A percentile compares a stretch with the other conserved stretches of the same genome.
These are phyloP conservation scores for Pseudomyrmex gracilis DNA, from an alignment of 1,140 invertebrate species.

Conservation along the genomic window DNA sequence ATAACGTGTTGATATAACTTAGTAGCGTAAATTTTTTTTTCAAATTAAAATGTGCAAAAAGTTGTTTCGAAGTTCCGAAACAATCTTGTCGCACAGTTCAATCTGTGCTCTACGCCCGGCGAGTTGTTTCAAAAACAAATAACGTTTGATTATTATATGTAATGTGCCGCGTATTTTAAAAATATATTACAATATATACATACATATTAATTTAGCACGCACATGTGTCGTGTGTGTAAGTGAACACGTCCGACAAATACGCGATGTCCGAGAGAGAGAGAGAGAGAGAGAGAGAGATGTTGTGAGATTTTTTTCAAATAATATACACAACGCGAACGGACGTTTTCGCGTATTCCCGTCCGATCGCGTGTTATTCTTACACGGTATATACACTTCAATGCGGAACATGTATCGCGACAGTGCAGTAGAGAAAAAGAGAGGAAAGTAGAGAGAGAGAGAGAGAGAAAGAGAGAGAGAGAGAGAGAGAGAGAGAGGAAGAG, in stretches of 20 bases:
- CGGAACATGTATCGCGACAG: conserved; percentile 33
- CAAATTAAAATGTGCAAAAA: too few species aligned
- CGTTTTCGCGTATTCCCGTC: conserved; percentile 42
- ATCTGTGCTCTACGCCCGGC: not conserved
- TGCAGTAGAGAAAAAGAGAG: not conserved
- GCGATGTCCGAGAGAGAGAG: not conserved
- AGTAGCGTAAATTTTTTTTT: too few species aligned
- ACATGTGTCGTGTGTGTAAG: too few species aligned
- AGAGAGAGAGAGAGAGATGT: not conserved
- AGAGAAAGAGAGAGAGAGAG: too few species aligned
- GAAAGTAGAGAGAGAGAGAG: too few species aligned
- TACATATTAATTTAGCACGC: not conserved
- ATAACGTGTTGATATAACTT: too few species aligned
- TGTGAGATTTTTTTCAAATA: conserved; percentile 20
- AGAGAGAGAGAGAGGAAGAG: too few species aligned
- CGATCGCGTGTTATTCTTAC: conserved; percentile 49
- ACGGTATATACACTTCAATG: not conserved
- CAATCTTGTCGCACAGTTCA: too few species aligned
- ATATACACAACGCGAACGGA: conserved; percentile 33
- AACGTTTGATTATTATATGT: not conserved
- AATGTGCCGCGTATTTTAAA: too few species aligned
- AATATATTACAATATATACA: too few species aligned
- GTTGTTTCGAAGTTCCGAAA: too few species aligned
- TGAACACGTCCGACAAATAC: not conserved
- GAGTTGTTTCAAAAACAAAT: conserved; percentile 16